phyloP scores from a whole-genome alignment of 2,888 invertebrate species.

The Geophilus truncorum region DNA sequence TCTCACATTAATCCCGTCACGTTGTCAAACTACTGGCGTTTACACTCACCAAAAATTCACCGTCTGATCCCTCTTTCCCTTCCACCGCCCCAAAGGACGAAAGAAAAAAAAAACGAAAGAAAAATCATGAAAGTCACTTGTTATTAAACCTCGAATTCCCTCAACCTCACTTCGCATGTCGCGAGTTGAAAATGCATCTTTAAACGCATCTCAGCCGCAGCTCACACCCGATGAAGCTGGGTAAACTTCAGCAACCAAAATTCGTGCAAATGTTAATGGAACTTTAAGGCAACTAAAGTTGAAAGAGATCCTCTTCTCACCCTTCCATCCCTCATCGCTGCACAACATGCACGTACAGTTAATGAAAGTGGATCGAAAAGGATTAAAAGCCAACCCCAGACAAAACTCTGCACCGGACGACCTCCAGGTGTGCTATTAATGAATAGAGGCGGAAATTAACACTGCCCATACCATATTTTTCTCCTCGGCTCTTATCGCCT shows the following conservation, averaged over 20 bases:
- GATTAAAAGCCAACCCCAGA: conserved; percentile 25
- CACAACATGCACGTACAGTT: not conserved
- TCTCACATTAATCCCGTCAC: conserved; percentile 18
- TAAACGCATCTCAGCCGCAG: not conserved
- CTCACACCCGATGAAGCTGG: not conserved
- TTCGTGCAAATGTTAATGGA: not conserved
- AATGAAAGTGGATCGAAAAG: conserved; percentile 27
- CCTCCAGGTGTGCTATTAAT: not conserved
- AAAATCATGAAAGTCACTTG: not conserved
- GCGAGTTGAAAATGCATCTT: not conserved
- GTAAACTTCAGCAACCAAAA: not conserved
- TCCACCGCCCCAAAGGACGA: not conserved
- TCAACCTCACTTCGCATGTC: not conserved
- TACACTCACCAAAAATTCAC: not conserved
- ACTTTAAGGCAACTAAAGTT: not conserved
- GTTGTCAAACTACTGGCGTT: not conserved
- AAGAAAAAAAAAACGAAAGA: no score
- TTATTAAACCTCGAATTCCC: not conserved
- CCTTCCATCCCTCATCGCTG: not conserved
- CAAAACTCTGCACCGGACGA: not conserved
- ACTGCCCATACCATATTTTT: not conserved
- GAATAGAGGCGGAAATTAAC: conserved; percentile 14
- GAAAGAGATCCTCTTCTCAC: not conserved
- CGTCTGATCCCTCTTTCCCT: not conserved
- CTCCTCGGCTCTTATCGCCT: not conserved